Evolutionary conservation across 2,113 vertebrate species (phyloP), one percentile per base, ranked within the genome.

Genomic region (Myiagra hebetior): DNA sequence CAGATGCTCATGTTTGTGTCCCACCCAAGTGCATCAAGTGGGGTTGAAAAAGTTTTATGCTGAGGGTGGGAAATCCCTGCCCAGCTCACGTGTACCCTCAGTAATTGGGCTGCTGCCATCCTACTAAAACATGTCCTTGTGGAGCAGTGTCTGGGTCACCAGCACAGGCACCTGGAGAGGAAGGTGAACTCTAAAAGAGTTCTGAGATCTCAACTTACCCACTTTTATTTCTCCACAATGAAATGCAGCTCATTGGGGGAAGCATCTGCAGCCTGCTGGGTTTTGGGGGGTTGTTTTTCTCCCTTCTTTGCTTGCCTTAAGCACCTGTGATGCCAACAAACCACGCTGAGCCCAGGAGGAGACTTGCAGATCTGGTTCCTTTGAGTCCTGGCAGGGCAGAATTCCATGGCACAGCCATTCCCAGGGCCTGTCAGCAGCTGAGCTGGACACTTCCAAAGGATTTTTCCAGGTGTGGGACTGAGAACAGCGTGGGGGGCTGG

Each of bases 61-160:
- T 50, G 59, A 28, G 44, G 1, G 7, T 69, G 53, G 9, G 57
- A 69, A 87, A 77, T 67, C 39, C 49, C 81, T 62, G 65, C 46
- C 57, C 62, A 72, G 30, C 18, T 55, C 62, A 11, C 1, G 1
- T 17, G 13, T 7, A 28, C 20, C 2, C 22, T 68, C 47, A 46
- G 10, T 2, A 33, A 17, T 0, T 7, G 57, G 27, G 39, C 35
- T 75, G 47, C 67, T 50, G 7, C 55, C 47, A 28, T 23, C 13
- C 59, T 42, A 1, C 35, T 33, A 1, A 33, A 69, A 9, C 10
- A 1, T 33, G 14, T 85, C 56, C n/a, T n/a, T 0, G 0, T 28
- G 30, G 15, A 33, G n/a, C 18, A 49, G 42, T 27, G 13, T 11
- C 53, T 50, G 47, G n/a, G 39, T 68, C 24, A 56, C 62, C 69